phyloP scores from a whole-genome alignment of 2,888 invertebrate genomes.

The Clitarchus hookeri region DNA sequence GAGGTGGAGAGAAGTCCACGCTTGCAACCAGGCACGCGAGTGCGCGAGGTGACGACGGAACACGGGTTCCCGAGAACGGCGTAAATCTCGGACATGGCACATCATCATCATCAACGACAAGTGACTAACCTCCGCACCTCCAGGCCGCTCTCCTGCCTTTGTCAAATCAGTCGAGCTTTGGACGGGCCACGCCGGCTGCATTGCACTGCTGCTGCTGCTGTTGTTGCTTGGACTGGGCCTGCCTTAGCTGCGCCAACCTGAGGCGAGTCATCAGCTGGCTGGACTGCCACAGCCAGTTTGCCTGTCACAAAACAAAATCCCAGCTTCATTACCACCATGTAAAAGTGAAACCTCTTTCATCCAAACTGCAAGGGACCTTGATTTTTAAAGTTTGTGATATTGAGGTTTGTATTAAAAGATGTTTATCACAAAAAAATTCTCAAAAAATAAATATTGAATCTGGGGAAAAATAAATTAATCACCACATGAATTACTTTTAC shows the following conservation, averaged over 20 bases:
- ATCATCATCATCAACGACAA: not conserved
- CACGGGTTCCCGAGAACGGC: not conserved
- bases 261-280: slow-evolving; percentile 85
- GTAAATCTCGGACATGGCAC: not conserved
- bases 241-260: slow-evolving; percentile 78
- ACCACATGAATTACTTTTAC: too few species aligned
- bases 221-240: slow-evolving; percentile 50
- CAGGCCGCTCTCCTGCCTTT: not conserved
- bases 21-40: not conserved
- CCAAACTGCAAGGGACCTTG: too few species aligned
- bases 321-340: too few species aligned
- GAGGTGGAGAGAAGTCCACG: not conserved
- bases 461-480: too few species aligned
- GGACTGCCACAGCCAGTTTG: slow-evolving; percentile 88
- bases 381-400: too few species aligned
- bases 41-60: not conserved
- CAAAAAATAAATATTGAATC: too few species aligned
- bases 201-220: slow-evolving; percentile 20
- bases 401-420: too few species aligned
- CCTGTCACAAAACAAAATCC: slow-evolving; percentile 60
- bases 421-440: too few species aligned
- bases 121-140: not conserved
- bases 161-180: not conserved
- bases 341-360: too few species aligned
- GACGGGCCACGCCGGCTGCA: not conserved